A percentile compares a stretch with the other conserved stretches of the same genome.
Conservation (phyloP, 2,797 vertebrate species). For the Tenualosa thibaudeaui region DNA sequence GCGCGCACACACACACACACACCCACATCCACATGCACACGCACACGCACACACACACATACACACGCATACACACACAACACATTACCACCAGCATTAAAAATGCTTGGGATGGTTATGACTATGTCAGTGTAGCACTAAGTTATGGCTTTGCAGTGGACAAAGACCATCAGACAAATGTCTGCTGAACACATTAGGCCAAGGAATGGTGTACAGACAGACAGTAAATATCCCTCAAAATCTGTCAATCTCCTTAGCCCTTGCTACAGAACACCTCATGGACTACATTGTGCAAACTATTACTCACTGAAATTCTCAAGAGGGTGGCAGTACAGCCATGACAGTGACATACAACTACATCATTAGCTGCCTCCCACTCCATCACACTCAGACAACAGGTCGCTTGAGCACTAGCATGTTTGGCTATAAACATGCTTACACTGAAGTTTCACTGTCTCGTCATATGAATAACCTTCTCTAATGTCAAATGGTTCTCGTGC, state of each 20-base stretch:
- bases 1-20: not conserved
- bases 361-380: not conserved
- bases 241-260: not conserved
- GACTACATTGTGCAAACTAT: not conserved
- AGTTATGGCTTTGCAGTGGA: not conserved
- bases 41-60: too few species aligned
- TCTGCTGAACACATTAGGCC: not conserved
- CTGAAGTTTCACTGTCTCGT: not conserved
- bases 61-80: too few species aligned
- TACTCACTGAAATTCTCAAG: not conserved
- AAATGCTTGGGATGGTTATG: not conserved
- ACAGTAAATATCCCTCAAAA: not conserved
- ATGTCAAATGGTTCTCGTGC: conserved; percentile 5
- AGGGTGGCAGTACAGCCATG: not conserved
- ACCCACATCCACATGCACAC: too few species aligned
- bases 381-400: not conserved
- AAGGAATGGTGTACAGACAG: not conserved
- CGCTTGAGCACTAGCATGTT: not conserved
- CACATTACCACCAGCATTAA: too few species aligned
- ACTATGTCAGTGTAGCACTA: not conserved
- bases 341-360: not conserved
- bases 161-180: not conserved
- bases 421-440: not conserved
- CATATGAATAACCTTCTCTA: not conserved
- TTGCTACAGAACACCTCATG: not conserved